phyloP scores from a whole-genome alignment of 2,888 invertebrate species.

The Aquatica leii region DNA sequence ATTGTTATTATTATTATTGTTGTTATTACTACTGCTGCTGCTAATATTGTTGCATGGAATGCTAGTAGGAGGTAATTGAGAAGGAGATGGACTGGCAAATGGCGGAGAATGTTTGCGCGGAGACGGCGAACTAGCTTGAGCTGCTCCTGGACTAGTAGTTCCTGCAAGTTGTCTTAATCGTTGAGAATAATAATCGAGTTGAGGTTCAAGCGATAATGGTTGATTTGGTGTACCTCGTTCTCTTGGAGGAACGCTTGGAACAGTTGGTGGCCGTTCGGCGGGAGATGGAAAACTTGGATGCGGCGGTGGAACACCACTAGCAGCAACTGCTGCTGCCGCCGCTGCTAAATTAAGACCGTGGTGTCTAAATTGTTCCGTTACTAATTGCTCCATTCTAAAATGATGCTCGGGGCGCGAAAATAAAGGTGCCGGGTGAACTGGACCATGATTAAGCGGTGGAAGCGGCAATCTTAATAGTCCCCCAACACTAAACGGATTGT shows the following conservation, averaged over 20 bases:
- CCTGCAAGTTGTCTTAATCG: conserved; percentile 98
- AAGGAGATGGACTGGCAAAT: conserved; percentile 82
- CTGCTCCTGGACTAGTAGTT: conserved; percentile 93
- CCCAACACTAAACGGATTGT: conserved; percentile 78
- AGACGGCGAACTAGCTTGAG: conserved; percentile 84
- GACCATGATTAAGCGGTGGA: conserved; percentile 74
- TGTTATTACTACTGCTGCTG: conserved; percentile 60
- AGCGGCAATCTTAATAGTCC: conserved; percentile 79
- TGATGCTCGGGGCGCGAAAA: conserved; percentile 84
- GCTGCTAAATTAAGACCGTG: conserved; percentile 81
- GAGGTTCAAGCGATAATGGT: conserved; percentile 81
- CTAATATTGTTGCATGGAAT: conserved; percentile 50
- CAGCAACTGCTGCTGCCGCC: conserved; percentile 73
- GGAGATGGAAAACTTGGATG: conserved; percentile 70
- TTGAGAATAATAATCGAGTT: conserved; percentile 99
- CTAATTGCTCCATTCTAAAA: conserved; percentile 84
- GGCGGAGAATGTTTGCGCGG: conserved; percentile 82
- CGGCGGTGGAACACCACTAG: conserved; percentile 69
- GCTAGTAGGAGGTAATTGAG: conserved; percentile 71
- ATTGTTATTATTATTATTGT: conserved; percentile 68
- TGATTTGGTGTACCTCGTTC: conserved; percentile 66
- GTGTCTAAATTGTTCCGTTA: conserved; percentile 83
- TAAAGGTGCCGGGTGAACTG: conserved; percentile 75
- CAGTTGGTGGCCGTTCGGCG: conserved; percentile 66
- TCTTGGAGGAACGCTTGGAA: conserved; percentile 61